Base-by-base conservation (phyloP, 2,113 vertebrate species). In the Ictalurus furcatus region DNA sequence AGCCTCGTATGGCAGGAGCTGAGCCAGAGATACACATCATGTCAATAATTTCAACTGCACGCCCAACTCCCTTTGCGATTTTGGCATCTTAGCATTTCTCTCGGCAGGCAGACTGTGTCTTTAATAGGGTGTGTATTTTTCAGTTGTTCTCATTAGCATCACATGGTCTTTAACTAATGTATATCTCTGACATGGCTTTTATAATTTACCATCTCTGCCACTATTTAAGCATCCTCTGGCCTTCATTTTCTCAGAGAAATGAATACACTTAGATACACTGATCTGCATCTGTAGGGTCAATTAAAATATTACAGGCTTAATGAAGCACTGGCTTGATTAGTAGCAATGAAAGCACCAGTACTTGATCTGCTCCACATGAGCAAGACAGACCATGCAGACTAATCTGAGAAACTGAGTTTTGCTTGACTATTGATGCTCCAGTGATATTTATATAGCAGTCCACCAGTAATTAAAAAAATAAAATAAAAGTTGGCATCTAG, bases 281-380 rank as follows among this genome's bases (percentile, higher is more conserved):
- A 94, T 95, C 93, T 94, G 92, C 91, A 93, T 92, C 92, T 94
- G 90, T 90, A 89, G 90, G 92, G 91, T 93, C 93, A 93, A 94
- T 94, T 94, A 92, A 94, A 94, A 92, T 92, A 93, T 93, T 93
- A 93, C 87, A 90, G 90, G 92, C 92, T 92, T 90, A 94, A 94
- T 95, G 91, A 94, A 91, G 92, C 90, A 88, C 92, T 88, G 85
- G 90, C 90, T 94, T 88, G 88, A 93, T 93, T 91, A 88, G 88
- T 90, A 89, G 93, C 91, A 91, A 88, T 87, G 21, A 88, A 90
- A 87, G 87, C 84, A 91, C 91, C 59, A 67, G 61, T 84, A 84
- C 40, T 67, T 84, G 59, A 84, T 44, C 59, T 44, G 21, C 83
- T 83, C 17, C 7, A 67, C 61, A 23, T 83, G n/a, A 67, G 48